These are phyloP conservation scores for Helobdella robusta DNA, from an alignment of 2,888 invertebrate genomes.

Conservation along the genomic window DNA sequence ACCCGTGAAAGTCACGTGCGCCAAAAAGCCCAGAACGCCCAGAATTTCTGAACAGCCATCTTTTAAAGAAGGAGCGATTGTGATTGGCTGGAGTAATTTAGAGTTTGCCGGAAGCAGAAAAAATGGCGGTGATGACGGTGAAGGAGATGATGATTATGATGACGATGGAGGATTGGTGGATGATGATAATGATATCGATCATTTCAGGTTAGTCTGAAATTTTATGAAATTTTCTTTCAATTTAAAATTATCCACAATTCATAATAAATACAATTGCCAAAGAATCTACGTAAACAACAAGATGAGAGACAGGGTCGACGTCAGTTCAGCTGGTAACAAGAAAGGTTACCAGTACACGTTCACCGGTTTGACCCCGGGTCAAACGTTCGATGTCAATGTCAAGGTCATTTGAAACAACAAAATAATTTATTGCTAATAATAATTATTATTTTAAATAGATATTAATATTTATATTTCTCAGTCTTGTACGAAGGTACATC, in stretches of 20 bases:
- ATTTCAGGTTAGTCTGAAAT: constrained; percentile 45
- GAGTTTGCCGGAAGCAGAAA: constrained; percentile 36
- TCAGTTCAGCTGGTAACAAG: constrained; percentile 41
- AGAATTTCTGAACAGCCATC: constrained; percentile 45
- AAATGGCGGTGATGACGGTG: constrained; percentile 32
- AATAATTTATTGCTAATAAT: background rate
- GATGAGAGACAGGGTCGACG: constrained; percentile 46
- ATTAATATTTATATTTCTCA: background rate
- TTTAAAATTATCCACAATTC: no score
- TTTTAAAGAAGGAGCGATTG: constrained; percentile 44
- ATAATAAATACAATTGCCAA: no score
- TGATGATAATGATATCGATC: constrained; percentile 39
- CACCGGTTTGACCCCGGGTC: constrained; percentile 43
- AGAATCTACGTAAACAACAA: constrained; percentile 46
- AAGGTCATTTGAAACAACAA: constrained; percentile 36
- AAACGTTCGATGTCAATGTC: constrained; percentile 45
- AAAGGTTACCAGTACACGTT: constrained; percentile 48
- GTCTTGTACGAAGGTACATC: background rate
- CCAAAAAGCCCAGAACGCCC: constrained; percentile 41
- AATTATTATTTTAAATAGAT: background rate
- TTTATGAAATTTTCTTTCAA: no score
- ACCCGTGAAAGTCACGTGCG: constrained; percentile 41
- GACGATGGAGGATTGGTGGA: background rate
- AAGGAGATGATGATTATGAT: constrained; percentile 11
- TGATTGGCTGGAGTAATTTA: constrained; percentile 47